These are phyloP conservation scores for Anolis carolinensis DNA, from an alignment of 2,113 vertebrate species.

Conservation along the genomic window DNA sequence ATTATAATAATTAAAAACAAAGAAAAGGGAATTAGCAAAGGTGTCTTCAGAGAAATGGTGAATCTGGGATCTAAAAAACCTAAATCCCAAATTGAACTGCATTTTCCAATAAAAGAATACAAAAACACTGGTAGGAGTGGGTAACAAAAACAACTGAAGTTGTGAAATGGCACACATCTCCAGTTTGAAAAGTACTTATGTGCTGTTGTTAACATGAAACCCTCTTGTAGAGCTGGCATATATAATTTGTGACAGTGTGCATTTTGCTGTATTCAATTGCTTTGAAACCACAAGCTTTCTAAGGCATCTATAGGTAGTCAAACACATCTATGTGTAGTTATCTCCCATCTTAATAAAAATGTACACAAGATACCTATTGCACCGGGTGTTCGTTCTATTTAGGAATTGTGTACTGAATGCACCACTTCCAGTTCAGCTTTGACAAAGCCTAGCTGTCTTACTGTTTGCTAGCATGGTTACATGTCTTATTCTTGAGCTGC, in stretches of 20 bases:
- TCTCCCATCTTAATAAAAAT: background rate
- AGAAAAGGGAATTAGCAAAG: background rate
- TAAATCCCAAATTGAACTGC: background rate
- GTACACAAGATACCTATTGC: background rate
- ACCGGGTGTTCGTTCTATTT: background rate
- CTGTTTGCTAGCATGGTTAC: slow-evolving; percentile 14
- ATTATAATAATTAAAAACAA: background rate
- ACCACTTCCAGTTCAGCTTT: background rate
- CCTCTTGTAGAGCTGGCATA: background rate
- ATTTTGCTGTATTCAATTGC: background rate
- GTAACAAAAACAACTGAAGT: background rate
- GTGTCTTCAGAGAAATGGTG: background rate
- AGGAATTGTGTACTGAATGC: background rate
- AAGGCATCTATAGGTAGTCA: background rate
- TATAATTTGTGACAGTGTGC: background rate
- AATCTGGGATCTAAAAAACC: background rate
- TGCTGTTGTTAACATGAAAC: background rate
- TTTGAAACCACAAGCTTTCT: background rate
- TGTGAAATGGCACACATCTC: background rate
- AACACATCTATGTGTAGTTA: background rate
- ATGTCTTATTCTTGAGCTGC: rapidly evolving
- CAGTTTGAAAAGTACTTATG: background rate
- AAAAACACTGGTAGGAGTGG: background rate
- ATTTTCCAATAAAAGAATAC: no score
- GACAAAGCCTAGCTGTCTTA: background rate